Base-by-base conservation (phyloP, 1,140 invertebrate species). In the Neuroterus valhalla region DNA sequence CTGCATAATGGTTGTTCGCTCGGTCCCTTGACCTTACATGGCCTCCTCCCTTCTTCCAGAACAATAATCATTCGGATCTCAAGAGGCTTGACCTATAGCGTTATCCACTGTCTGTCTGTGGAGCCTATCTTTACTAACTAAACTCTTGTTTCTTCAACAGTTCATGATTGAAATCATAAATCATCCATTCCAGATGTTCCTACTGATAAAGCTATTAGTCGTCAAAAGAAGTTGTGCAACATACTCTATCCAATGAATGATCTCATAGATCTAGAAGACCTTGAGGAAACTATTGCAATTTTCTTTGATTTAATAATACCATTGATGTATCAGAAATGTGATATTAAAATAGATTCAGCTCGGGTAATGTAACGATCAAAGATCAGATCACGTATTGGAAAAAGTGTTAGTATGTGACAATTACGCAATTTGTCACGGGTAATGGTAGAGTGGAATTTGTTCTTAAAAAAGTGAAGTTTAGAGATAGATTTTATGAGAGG, bases 21-120 rank as follows among this genome's bases (percentile, higher is more conserved):
- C 75, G 76, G 50, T 79, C 76, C 78, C 84, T 80, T 72, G 84
- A 87, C 85, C 86, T 86, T 82, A 82, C 82, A 79, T 85, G 85
- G 83, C 80, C 84, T 81, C 77, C 77, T 79, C 70, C 15, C 55
- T 38, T 71, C 38, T 50, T 55, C 55, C 23, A 31, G 23, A 62
- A 26, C 23, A n/a, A 31, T 62, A 62, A 14, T 62, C 23, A 15
- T n/a, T 26, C 31, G 52, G 52, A 62, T 62, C 8, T 26, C 55
- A 38, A 62, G 23, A 62, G 55, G 31, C 26, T 62, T 62, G 55
- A 62, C 55, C 55, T 62, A n/a, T n/a, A 62, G 55, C 55, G 31
- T 62, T 23, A 62, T 62, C 55, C 55, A 23, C 21, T 62, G 26
- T 26, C 55, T 62, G 12, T 15, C 50, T 21, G 6, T 17, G 17